Evolutionary conservation across 2,888 invertebrate genomes (phyloP), one percentile per base, ranked within the genome.

Genomic region (Epiblema foenella): DNA sequence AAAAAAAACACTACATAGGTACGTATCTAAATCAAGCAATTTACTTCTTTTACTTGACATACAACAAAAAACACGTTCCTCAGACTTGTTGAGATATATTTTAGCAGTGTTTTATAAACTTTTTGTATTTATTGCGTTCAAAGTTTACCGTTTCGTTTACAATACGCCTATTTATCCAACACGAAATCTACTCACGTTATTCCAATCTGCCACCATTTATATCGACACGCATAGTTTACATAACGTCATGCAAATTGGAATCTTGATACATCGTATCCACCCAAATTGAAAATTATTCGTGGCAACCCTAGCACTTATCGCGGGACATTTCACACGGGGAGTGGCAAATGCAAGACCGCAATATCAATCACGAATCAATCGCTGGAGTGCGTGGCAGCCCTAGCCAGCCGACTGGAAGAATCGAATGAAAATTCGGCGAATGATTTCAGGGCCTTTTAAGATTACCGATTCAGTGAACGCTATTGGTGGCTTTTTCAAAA

Each of bases 381-480:
- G 75, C 75, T 63, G 75, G 76, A 80, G 74, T 71, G 75, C 73
- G 74, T 68, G 66, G 65, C 54, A 68, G 49, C 76, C 57, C 70
- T 67, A 56, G 49, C 74, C 78, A 82, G 78, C 81, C 79, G 80
- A 73, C 76, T 76, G 83, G 81, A 83, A 83, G 79, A 80, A 73
- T 79, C 77, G 79, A 75, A 78, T 80, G 78, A 81, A 81, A 78
- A 77, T 78, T 76, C 73, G 78, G 75, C 75, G 73, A 77, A 77
- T 81, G 77, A 77, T 79, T 82, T 82, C 77, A 77, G 74, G 68
- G 66, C 63, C 46, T 72, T 69, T 66, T 67, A 56, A 66, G 62
- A 71, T 71, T 70, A 54, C 69, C 59, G 70, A 65, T 65, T 70
- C 70, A 70, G 59, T 60, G 70, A 66, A 54, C 60, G 70, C 59